Conservation (phyloP, 2,113 vertebrate species). For the Saccopteryx bilineata region DNA sequence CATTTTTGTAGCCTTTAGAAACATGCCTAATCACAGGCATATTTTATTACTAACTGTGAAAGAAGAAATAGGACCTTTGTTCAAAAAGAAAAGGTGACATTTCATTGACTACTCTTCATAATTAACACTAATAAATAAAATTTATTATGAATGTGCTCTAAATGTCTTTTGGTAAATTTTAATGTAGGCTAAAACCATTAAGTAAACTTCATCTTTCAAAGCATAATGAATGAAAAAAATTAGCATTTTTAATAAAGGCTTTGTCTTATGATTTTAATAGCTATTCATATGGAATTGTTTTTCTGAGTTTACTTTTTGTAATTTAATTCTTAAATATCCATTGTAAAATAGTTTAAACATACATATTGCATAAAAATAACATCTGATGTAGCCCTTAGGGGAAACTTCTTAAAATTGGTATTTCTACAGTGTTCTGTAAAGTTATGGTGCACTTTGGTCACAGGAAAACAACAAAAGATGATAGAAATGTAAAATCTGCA, state of each 20-base stretch:
- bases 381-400: conserved; percentile 65
- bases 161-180: not conserved
- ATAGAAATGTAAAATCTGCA: too few relatives aligned
- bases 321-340: conserved; percentile 68
- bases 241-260: conserved; percentile 14
- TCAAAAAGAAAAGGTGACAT: not conserved
- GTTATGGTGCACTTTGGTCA: too few relatives aligned
- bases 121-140: conserved; percentile 37
- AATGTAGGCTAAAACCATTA: conserved; percentile 40
- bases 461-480: too few relatives aligned
- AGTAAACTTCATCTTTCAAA: conserved; percentile 32
- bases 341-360: conserved; percentile 67
- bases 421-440: not conserved
- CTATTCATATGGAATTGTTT: conserved; percentile 54
- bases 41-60: not conserved
- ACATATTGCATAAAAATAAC: conserved; percentile 73
- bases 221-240: conserved; percentile 59
- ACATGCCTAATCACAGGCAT: not conserved
- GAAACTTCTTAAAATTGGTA: conserved; percentile 67
- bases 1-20: not conserved
- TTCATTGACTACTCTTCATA: not conserved
- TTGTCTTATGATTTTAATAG: conserved; percentile 49
- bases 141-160: conserved; percentile 5
- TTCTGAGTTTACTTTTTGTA: conserved; percentile 34
- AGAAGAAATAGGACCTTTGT: not conserved